Percentiles rank a stretch among this genome's conserved stretches.
phyloP scores from a whole-genome alignment of 2,888 invertebrate species.

The Carterocephalus palaemon region DNA sequence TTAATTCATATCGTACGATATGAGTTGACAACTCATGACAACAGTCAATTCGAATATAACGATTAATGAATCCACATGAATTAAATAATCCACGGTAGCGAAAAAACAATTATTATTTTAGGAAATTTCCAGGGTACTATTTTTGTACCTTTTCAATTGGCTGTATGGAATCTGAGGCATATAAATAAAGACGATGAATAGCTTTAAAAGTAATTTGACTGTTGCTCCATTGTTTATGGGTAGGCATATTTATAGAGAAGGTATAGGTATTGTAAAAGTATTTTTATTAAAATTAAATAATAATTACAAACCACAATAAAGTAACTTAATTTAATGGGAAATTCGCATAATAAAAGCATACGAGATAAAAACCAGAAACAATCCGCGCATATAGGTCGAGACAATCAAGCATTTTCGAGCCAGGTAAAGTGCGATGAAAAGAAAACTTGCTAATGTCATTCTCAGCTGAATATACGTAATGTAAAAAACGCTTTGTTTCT shows the following conservation, averaged over 20 bases:
- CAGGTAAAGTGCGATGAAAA: slow-evolving; percentile 65
- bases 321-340: slow-evolving; percentile 67
- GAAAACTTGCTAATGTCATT: slow-evolving; percentile 77
- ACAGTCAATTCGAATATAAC: no score
- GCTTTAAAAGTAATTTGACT: no score
- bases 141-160: no score
- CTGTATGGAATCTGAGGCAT: no score
- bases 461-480: slow-evolving; percentile 74
- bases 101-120: no score
- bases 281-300: slow-evolving; percentile 15
- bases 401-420: slow-evolving; percentile 66
- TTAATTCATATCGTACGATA: no score
- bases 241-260: slow-evolving; percentile 45
- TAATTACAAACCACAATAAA: slow-evolving; percentile 14
- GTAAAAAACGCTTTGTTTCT: slow-evolving; percentile 54
- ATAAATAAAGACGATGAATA: no score
- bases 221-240: slow-evolving; percentile 44
- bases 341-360: slow-evolving; percentile 60
- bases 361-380: slow-evolving; percentile 52
- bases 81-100: no score
- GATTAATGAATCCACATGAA: no score
- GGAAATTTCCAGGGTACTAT: no score
- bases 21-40: no score
- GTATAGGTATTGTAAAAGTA: slow-evolving; percentile 26
- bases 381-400: slow-evolving; percentile 52